Evolutionary conservation across 2,113 vertebrate species (phyloP), one percentile per base, ranked within the genome.

Genomic region (Clarias gariepinus): DNA sequence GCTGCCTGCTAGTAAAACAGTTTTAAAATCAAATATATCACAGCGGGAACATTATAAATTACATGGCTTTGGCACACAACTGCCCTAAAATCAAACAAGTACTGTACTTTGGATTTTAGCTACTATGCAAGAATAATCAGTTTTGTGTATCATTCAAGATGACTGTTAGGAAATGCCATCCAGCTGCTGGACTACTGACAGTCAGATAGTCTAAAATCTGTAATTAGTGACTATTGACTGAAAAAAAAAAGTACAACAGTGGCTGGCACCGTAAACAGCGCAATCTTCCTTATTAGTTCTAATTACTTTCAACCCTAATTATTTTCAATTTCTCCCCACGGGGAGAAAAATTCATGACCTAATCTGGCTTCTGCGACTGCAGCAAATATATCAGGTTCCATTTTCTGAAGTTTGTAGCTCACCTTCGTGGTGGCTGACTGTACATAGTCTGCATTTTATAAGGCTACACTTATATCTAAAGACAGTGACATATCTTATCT

Each of bases 231-330:
- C 57, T 36, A 81, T 13, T 2, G 21, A 23, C 57, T 81, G 16
- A 81, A 13, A 79, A 81, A 13, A 79, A 81, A 81, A 61, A 1
- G 30, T 61, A 60, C 47, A 78, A 78, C 74, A 78, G 5, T 55
- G 52, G 52, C 16, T 52, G 53, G 52, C 23, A 76, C 41, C 55
- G 52, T n/a, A 76, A 76, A 53, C 36, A 74, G 36, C 71, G 53
- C 74, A 55, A 18, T 78, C 30, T 15, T 81, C 9, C 78, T 81
- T 25, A 81, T 81, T 81, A 81, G 78, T 58, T 23, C 33, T 11
- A 81, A 60, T 80, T 60, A 80, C 57, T 30, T 25, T 33, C 21
- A 81, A 41, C 4, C 18, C 30, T 80, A 36, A 80, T 60, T 60
- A 81, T 81, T n/a, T 30, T 3, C 15, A 60, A 5, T 33, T 79